Conservation (phyloP, 2,888 invertebrate species). For the Argyresthia albistria region DNA sequence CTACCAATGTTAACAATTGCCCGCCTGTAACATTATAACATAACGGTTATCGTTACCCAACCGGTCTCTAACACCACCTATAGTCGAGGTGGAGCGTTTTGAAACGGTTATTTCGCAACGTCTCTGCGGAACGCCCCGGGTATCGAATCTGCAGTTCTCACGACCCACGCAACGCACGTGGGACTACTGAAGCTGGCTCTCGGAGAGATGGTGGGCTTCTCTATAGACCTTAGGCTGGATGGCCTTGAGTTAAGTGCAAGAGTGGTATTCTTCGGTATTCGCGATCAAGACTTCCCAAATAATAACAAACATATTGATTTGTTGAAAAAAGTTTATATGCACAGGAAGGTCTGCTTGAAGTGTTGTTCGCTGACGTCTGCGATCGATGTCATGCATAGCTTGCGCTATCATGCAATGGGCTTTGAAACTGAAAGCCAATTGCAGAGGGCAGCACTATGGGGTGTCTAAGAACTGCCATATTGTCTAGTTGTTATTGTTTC, state of each 20-base stretch:
- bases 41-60: neutral
- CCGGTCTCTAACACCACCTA: neutral
- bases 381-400: too few species aligned
- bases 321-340: too few species aligned
- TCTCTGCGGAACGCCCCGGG: constrained; percentile 11
- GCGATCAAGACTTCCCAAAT: too few species aligned
- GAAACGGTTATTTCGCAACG: constrained; percentile 3
- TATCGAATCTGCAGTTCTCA: constrained; percentile 26
- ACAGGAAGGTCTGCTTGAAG: too few species aligned
- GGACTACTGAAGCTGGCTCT: neutral
- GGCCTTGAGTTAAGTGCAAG: neutral
- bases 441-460: too few species aligned
- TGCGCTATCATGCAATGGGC: too few species aligned
- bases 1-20: neutral
- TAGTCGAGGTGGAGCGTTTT: neutral
- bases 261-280: neutral
- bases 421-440: too few species aligned
- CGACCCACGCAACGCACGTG: constrained; percentile 24
- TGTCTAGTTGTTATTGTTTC: too few species aligned
- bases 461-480: too few species aligned
- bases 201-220: neutral
- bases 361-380: too few species aligned
- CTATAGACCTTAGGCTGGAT: neutral
- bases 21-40: too few species aligned
- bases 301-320: too few species aligned